Evolutionary conservation across 2,113 vertebrate genomes (phyloP), one percentile per base, ranked within the genome.

Genomic region (Elachura formosa): DNA sequence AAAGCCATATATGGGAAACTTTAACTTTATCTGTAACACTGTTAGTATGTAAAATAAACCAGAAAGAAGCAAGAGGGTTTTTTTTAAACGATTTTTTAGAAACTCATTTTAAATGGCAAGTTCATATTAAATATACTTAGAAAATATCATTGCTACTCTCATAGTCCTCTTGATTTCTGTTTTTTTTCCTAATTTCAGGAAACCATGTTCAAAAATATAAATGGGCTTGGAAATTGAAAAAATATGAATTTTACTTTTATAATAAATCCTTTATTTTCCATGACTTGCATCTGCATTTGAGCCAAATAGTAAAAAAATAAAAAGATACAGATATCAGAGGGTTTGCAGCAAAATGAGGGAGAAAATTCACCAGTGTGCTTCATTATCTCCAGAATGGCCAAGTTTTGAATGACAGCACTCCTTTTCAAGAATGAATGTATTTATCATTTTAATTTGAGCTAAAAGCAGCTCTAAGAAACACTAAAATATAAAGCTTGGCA

Each of bases 1-100:
- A 6, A 58, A 81, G 23, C 1, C 20, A 33, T 40, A 38, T 2
- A 10, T 2, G 34, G 6, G 40, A 28, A 78, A 68, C 5, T 55
- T 62, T 23, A 78, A 9, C 20, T 87, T 40, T 6, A 48, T 43
- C 3, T 1, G 1, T 88, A 81, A 31, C 21, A 55, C 16, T 51
- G 6, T 54, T 74, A 54, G 10, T 51, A 22, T 38, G 15, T 75
- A 25, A 78, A 82, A 67, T 82, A 56, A 73, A 89, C 8, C 8
- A 67, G 34, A 77, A 36, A 24, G 21, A 52, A 63, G n/a, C 14
- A 18, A 36, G 33, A 9, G 28, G 3, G 2, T 1, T 0, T 43
- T 66, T 82, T 71, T 83, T 26, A 4, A 72, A 38, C 4, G 0
- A 28, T 40, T 51, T 36, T 5, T 10, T 0, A 4, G 33, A 66